Percentiles rank a stretch among this genome's conserved stretches.
phyloP scores from a whole-genome alignment of 2,113 vertebrate species.

The Hyperopisus bebe region DNA sequence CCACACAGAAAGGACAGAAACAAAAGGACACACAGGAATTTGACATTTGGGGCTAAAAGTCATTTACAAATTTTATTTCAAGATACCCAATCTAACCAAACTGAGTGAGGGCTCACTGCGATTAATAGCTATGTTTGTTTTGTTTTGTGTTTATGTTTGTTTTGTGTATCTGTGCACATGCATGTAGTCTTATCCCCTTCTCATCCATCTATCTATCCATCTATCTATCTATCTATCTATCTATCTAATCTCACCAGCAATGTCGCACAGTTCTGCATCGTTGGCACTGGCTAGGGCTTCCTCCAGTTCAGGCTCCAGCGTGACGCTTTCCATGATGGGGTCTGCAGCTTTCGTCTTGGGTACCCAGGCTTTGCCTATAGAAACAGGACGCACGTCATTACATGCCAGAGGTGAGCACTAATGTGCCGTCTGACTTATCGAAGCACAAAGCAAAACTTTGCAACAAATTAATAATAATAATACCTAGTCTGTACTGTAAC shows the following conservation, averaged over 20 bases:
- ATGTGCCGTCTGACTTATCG: not conserved
- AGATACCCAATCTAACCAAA: not conserved
- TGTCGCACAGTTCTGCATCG: conserved; percentile 94
- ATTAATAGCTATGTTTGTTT: not conserved
- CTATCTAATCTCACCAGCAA: conserved; percentile 72
- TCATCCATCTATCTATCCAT: too few relatives aligned
- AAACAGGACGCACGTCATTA: conserved; percentile 18
- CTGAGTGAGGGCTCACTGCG: not conserved
- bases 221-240: too few relatives aligned
- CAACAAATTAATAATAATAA: not conserved
- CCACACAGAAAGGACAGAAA: not conserved
- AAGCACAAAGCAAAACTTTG: not conserved
- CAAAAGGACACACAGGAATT: not conserved
- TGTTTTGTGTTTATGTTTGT: not conserved
- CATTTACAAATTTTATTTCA: not conserved
- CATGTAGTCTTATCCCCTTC: not conserved
- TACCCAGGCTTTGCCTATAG: conserved; percentile 82
- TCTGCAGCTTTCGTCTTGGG: conserved; percentile 82
- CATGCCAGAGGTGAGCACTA: not conserved
- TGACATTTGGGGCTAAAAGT: not conserved
- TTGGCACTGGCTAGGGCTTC: conserved; percentile 88
- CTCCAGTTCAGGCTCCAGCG: conserved; percentile 90
- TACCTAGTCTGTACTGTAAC: not conserved
- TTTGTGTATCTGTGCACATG: not conserved
- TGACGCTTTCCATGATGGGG: conserved; percentile 86